Conservation (phyloP, 2,888 invertebrate genomes). For the Lamellibrachia satsuma region DNA sequence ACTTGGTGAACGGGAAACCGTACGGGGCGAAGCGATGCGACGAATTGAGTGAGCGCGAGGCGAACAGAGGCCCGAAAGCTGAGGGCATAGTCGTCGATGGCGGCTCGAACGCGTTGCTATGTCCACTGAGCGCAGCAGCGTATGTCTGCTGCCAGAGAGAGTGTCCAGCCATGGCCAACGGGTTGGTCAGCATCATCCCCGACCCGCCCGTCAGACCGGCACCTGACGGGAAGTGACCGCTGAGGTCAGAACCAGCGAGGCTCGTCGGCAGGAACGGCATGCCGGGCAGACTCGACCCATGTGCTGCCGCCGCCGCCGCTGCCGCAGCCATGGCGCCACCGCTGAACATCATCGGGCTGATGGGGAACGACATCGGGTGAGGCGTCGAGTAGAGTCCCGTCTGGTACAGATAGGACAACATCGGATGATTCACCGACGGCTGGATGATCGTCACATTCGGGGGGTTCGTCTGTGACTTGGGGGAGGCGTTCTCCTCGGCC, state of each 20-base stretch:
- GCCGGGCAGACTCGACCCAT: constrained; percentile 68
- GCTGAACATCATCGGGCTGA: neutral
- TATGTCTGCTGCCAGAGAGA: constrained; percentile 68
- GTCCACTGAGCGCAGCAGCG: constrained; percentile 53
- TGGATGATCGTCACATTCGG: constrained; percentile 90
- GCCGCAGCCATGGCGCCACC: constrained; percentile 38
- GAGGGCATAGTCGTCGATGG: constrained; percentile 42
- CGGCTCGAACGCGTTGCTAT: constrained; percentile 42
- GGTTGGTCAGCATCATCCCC: constrained; percentile 86
- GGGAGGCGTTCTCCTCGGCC: neutral
- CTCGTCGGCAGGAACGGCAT: constrained; percentile 28
- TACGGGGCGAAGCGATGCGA: constrained; percentile 88
- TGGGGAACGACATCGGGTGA: constrained; percentile 42
- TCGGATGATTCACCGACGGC: constrained; percentile 85
- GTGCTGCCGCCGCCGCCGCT: constrained; percentile 49
- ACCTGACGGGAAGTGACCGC: neutral
- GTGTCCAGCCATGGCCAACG: constrained; percentile 86
- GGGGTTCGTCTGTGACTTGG: constrained; percentile 43
- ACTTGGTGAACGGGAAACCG: constrained; percentile 70
- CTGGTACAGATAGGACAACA: constrained; percentile 91
- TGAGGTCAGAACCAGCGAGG: constrained; percentile 73
- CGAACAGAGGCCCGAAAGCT: constrained; percentile 62
- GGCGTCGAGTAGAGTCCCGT: constrained; percentile 61
- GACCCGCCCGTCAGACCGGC: constrained; percentile 70
- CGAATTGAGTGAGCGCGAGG: constrained; percentile 52